These are phyloP conservation scores for Mus pahari DNA, from an alignment of 2,113 vertebrate species.

Conservation along the genomic window DNA sequence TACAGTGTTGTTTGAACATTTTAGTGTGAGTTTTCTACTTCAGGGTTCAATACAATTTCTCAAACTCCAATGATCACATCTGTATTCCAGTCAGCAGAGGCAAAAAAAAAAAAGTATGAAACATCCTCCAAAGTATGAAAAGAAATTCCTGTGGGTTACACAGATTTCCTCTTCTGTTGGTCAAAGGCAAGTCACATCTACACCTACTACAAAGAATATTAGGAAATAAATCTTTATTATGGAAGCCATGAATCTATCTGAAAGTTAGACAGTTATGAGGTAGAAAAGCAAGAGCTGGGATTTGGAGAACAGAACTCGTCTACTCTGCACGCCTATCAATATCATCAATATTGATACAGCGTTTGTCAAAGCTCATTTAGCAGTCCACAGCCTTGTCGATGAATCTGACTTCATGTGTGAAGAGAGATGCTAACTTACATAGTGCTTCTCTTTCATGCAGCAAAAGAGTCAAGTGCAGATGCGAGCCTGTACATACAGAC, in stretches of 20 bases:
- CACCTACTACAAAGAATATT: not conserved
- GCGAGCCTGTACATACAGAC: not conserved
- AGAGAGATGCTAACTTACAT: not conserved
- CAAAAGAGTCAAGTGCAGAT: not conserved
- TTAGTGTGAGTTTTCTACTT: slow-evolving; percentile 45
- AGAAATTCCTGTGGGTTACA: not conserved
- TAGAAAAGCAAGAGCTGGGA: not conserved
- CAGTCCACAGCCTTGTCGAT: not conserved
- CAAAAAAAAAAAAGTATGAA: not conserved
- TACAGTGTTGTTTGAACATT: not conserved
- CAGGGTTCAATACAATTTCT: not conserved
- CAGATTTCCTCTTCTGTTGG: not conserved
- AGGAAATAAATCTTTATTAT: slow-evolving; percentile 35
- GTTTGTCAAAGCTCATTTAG: not conserved
- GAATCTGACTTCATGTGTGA: not conserved
- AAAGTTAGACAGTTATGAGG: slow-evolving; percentile 12
- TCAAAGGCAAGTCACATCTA: slow-evolving; percentile 14
- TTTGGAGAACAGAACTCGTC: not conserved
- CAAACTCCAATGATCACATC: not conserved
- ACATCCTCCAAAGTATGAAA: not conserved
- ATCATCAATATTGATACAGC: not conserved
- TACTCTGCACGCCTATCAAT: not conserved
- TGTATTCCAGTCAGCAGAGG: not conserved
- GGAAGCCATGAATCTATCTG: not conserved
- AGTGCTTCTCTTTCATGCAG: not conserved